These are phyloP conservation scores for Danio choprae DNA, from an alignment of 2,797 vertebrate genomes.

Conservation along the genomic window DNA sequence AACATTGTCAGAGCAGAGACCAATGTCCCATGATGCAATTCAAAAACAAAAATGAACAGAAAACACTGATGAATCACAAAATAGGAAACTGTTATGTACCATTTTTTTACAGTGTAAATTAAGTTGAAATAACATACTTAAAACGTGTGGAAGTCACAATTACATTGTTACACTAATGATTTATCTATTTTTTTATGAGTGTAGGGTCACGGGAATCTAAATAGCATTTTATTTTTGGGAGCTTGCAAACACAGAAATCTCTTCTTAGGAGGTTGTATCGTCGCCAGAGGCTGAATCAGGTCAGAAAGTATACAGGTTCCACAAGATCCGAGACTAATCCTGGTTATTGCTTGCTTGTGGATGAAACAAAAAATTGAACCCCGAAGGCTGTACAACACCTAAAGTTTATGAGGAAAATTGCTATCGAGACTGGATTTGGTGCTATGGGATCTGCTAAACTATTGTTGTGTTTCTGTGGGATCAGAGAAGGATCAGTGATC, in stretches of 20 bases:
- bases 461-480: slow-evolving; percentile 16
- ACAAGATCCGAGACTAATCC: slow-evolving; percentile 5
- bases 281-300: slow-evolving; percentile 25
- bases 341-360: slow-evolving; percentile 40
- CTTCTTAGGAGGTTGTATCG: not conserved
- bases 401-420: slow-evolving; percentile 26
- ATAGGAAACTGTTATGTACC: too few species aligned
- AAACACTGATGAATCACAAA: too few species aligned
- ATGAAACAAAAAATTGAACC: slow-evolving; percentile 4
- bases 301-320: not conserved
- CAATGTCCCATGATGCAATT: too few species aligned
- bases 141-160: too few species aligned
- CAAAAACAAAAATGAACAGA: too few species aligned
- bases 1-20: too few species aligned
- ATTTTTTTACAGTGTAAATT: too few species aligned
- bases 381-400: slow-evolving; percentile 27
- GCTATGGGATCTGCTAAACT: slow-evolving; percentile 23
- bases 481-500: slow-evolving; percentile 17
- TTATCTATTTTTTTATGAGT: too few species aligned
- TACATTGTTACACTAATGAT: too few species aligned
- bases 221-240: not conserved
- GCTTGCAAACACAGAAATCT: not conserved
- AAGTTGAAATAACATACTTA: too few species aligned
- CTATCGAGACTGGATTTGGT: not conserved
- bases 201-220: too few species aligned